These are phyloP conservation scores for Buathra laborator DNA, from an alignment of 2,888 invertebrate species.

Conservation along the genomic window DNA sequence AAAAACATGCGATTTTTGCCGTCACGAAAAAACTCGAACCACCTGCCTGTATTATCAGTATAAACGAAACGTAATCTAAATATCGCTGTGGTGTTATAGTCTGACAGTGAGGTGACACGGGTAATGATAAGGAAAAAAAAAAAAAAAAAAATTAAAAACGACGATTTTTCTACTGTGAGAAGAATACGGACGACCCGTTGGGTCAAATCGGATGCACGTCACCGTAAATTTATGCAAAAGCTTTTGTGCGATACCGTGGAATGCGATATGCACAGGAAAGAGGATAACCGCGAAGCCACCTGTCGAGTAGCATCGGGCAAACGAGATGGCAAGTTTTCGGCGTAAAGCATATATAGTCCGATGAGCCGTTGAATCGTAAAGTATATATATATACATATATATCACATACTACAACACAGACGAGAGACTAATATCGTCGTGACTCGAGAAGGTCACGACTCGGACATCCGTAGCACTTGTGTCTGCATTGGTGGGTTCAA, in stretches of 20 bases:
- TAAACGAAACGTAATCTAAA: neutral
- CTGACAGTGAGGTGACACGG: neutral
- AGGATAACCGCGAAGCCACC: neutral
- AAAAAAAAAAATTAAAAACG: neutral
- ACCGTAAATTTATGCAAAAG: constrained; percentile 52
- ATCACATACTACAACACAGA: neutral
- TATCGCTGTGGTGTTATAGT: neutral
- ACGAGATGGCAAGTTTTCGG: constrained; percentile 11
- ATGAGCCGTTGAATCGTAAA: constrained; percentile 7
- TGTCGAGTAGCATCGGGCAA: constrained; percentile 24
- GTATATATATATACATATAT: neutral
- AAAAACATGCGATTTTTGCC: too few relatives aligned
- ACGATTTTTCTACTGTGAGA: neutral
- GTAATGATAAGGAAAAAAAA: neutral
- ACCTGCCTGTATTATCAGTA: too few relatives aligned
- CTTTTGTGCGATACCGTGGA: constrained; percentile 41
- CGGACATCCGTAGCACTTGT: constrained; percentile 51
- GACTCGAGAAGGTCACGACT: constrained; percentile 15
- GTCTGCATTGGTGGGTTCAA: constrained; percentile 6
- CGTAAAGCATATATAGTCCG: neutral
- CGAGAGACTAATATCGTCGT: neutral
- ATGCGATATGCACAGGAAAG: neutral
- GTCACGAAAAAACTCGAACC: too few relatives aligned
- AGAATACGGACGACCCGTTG: constrained; percentile 26
- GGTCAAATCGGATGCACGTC: constrained; percentile 24